These are phyloP conservation scores for Nesogale talazaci DNA, from an alignment of 2,113 vertebrate species.

Conservation along the genomic window DNA sequence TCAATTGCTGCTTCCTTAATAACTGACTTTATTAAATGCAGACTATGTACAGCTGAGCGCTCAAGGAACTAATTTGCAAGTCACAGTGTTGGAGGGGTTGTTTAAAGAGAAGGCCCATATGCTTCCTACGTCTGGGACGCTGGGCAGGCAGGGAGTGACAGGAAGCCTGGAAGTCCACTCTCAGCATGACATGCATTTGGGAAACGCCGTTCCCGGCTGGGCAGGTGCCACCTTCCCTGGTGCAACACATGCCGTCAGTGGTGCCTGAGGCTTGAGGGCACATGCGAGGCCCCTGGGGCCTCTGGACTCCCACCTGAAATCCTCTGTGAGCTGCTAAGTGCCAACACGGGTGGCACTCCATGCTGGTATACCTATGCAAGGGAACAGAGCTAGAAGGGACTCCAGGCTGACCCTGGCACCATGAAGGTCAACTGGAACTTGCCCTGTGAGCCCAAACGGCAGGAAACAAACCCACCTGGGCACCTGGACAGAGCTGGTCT, in stretches of 20 bases:
- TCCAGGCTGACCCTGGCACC: neutral
- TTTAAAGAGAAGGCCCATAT: conserved; percentile 59
- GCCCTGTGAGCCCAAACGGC: neutral
- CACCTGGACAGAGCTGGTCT: too few species aligned
- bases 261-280: too few species aligned
- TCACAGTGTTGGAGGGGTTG: conserved; percentile 69
- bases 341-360: neutral
- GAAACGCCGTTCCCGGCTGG: conserved; percentile 18
- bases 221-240: neutral
- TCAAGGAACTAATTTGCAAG: conserved; percentile 79
- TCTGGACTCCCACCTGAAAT: too few species aligned
- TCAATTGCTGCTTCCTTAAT: conserved; percentile 79
- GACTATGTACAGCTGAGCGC: conserved; percentile 69
- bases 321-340: neutral
- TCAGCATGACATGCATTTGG: conserved; percentile 1
- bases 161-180: conserved; percentile 48
- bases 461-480: neutral
- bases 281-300: too few species aligned
- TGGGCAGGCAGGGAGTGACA: neutral
- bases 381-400: neutral
- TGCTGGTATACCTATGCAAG: neutral
- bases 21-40: conserved; percentile 80
- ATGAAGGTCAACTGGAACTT: fast-evolving
- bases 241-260: too few species aligned
- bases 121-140: conserved; percentile 58